A percentile compares a stretch with the other conserved stretches of the same genome.
Conservation (phyloP, 1,140 invertebrate genomes). For the Zaprionus davidi region DNA sequence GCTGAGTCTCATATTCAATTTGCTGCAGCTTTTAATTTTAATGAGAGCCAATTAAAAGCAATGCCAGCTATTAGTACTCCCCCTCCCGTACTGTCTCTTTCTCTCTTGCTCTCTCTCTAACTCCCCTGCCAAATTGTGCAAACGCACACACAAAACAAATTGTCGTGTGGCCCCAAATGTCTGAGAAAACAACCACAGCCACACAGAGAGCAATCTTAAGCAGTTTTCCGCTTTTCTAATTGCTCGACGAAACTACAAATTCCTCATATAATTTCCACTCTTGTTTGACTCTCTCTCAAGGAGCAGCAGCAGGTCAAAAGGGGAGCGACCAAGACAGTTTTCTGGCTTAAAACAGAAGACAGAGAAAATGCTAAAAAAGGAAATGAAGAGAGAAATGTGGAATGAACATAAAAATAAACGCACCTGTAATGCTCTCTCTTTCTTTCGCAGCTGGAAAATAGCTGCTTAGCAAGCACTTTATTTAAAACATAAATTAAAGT, state of each 20-base stretch:
- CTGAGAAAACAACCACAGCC: conserved; percentile 22
- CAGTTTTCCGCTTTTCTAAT: conserved; percentile 59
- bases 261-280: conserved; percentile 45
- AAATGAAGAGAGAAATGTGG: not conserved
- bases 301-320: not conserved
- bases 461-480: not conserved
- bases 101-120: not conserved
- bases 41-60: conserved; percentile 76
- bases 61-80: conserved; percentile 46
- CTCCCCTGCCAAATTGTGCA: conserved; percentile 49
- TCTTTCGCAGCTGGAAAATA: not conserved
- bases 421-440: conserved; percentile 10
- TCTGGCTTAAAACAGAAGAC: conserved; percentile 41
- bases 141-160: conserved; percentile 75
- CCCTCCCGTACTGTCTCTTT: not conserved
- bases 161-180: conserved; percentile 56
- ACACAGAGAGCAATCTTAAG: conserved; percentile 48
- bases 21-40: conserved; percentile 74
- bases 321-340: conserved; percentile 19
- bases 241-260: conserved; percentile 60
- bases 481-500: not conserved
- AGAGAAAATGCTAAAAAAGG: conserved; percentile 19
- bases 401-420: conserved; percentile 5
- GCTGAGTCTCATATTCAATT: conserved; percentile 72
- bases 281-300: conserved; percentile 22